Base-by-base conservation (phyloP, 1,140 invertebrate genomes). In the Lepidotrigona ventralis region DNA sequence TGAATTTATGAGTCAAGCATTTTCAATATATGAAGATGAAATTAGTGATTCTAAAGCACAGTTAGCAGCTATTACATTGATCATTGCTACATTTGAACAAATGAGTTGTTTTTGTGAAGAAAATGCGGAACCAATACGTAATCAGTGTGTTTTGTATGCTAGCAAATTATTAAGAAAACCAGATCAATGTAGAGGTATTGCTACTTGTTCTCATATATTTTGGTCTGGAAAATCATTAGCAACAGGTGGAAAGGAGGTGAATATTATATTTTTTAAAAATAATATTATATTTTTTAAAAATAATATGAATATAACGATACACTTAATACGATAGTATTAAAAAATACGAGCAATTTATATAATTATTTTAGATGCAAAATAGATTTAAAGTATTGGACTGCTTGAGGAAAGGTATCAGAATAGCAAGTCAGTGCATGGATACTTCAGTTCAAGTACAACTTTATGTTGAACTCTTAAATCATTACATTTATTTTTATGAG, bases 1-100 rank as follows among this genome's bases (percentile, higher is more conserved):
- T 94, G 99, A 99, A 93, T 99, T 99, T 91, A 97, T 99, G 91
- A 99, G 99, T 46, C 99, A 99, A 95, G 98, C 98, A 0, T 99
- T 99, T 93, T 98, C 98, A 0, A 94, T 99, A 73, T 99, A 99
- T 90, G 99, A 99, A 93, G 99, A 99, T 92, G 99, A 99, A 94
- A 99, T 99, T 89, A 98, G 98, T 14, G 99, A 99, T 91, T 99
- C 98, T 71, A 99, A 99, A 93, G 98, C 98, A 53, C 99, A 99
- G 93, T 94, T 99, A 70, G 97, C 98, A 2, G 98, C 98, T 26
- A 98, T 99, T 70, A 98, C 98, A 0, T 94, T 99, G 2, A 98
- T 99, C 56, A 98, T 99, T 84, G 98, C 97, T 63, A 99, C 99
- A 0, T 97, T 99, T 83, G 98, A 99, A 92, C 97, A 99, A 93